Evolutionary conservation across 2,888 invertebrate species (phyloP), one percentile per base, ranked within the genome.

Genomic region (Drosophila macrospina): DNA sequence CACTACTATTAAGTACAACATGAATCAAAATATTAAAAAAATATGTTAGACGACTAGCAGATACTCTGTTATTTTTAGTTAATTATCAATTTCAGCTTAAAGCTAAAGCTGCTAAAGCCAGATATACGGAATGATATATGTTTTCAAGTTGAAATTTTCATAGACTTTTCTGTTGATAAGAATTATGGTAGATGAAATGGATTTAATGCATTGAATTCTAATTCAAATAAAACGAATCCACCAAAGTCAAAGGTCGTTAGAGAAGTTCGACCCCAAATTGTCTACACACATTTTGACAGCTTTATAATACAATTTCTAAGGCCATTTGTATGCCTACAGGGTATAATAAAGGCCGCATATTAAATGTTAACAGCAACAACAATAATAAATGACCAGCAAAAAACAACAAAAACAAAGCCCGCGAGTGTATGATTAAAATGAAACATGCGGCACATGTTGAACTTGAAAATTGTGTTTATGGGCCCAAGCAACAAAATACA

Each of bases 371-470:
- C 11, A 32, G 48, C 64, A 54, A 56, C 64, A 65, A 66, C 13
- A 70, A 71, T 50, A 71, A 42, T 41, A 70, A 62, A 62, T 39
- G 54, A 37, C 48, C 52, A 57, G 45, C 13, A 42, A 48, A 57
- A 34, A 24, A 30, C 1, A 39, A 20, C 11, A 36, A 42, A 16
- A 62, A 66, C 63, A 66, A 66, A 50, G 16, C 48, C 51, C 59
- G 56, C 72, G 60, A 60, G 45, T 73, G 52, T 60, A 56, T 61
- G 80, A 79, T 78, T 79, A 75, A 74, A 75, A 78, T 65, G 62
- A 68, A 79, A 68, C 62, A 68, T 44, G 60, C 59, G 62, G 47
- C 60, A 71, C 71, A 78, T 71, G 77, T 68, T 79, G 77, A 78
- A 78, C 77, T 78, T 78, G 76, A 78, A 75, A 67, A 69, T 50